Evolutionary conservation across 2,797 vertebrate genomes (phyloP).

Genomic region (Glyptemys insculpta): DNA sequence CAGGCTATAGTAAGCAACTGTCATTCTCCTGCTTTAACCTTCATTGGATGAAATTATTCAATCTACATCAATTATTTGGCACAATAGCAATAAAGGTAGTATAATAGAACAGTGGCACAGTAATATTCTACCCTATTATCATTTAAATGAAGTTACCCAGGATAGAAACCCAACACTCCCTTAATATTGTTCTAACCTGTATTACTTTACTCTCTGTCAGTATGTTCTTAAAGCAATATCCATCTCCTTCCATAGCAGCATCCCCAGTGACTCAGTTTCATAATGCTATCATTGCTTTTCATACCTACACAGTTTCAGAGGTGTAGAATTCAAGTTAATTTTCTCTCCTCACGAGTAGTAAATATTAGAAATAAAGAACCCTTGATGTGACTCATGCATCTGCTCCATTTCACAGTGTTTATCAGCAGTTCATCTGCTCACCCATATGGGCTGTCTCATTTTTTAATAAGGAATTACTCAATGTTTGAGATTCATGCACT

Average conservation of each 20-base stretch:
- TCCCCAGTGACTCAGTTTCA: not conserved
- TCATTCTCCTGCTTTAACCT: not conserved
- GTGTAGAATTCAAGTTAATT: not conserved
- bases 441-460: conserved; percentile 61
- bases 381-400: conserved; percentile 36
- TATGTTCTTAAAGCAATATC: not conserved
- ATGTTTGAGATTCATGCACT: conserved; percentile 46
- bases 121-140: not conserved
- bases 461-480: conserved; percentile 64
- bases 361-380: conserved; percentile 50
- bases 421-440: conserved; percentile 58
- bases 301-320: not conserved
- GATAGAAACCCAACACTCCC: not conserved
- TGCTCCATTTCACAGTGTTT: conserved; percentile 51
- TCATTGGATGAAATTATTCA: not conserved
- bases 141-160: not conserved
- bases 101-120: not conserved
- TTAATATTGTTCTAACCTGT: not conserved
- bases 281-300: not conserved
- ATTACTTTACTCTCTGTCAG: not conserved
- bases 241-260: not conserved
- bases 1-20: conserved; percentile 15
- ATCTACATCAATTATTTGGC: conserved; percentile 41
- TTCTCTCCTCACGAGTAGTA: conserved; percentile 3
- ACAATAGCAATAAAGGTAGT: conserved; percentile 35